phyloP scores from a whole-genome alignment of 2,113 vertebrate genomes.

The Gopherus flavomarginatus region DNA sequence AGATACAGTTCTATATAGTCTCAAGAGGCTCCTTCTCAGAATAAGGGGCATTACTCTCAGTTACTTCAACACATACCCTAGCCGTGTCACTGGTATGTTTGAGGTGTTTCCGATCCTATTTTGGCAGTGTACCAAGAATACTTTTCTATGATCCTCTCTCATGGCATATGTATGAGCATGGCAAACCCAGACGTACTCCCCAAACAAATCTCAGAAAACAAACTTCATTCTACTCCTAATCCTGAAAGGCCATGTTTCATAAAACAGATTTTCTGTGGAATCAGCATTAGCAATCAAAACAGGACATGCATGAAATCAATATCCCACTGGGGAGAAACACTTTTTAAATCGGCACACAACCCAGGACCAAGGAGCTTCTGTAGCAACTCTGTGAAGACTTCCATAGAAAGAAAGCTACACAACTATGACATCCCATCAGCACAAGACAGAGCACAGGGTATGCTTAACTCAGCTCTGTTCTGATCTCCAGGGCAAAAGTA shows the following conservation, averaged over 20 bases:
- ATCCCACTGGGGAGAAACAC: slow-evolving; percentile 57
- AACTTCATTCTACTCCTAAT: slow-evolving; percentile 27
- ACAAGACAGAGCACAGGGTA: not conserved
- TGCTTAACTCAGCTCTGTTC: slow-evolving; percentile 24
- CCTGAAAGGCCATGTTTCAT: slow-evolving; percentile 40
- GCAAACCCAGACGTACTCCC: slow-evolving; percentile 30
- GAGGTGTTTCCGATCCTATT: slow-evolving; percentile 34
- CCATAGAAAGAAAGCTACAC: slow-evolving; percentile 52
- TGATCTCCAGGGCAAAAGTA: slow-evolving; percentile 17
- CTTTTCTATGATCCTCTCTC: slow-evolving; percentile 49
- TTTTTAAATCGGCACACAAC: slow-evolving; percentile 56
- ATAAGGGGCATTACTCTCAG: not conserved
- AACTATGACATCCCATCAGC: slow-evolving; percentile 65
- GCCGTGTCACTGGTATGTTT: slow-evolving; percentile 27
- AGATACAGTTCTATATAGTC: not conserved
- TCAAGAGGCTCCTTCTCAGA: slow-evolving; percentile 10
- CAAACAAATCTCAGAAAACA: slow-evolving; percentile 30
- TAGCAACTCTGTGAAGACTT: slow-evolving; percentile 27
- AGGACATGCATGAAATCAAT: slow-evolving; percentile 67
- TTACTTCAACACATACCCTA: slow-evolving; percentile 3
- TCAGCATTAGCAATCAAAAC: slow-evolving; percentile 59
- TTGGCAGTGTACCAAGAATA: slow-evolving; percentile 26
- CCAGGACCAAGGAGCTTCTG: slow-evolving; percentile 50
- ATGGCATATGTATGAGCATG: slow-evolving; percentile 35
- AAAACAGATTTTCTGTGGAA: slow-evolving; percentile 52